Percentiles rank a stretch among this genome's conserved stretches.
Conservation (phyloP, 2,888 invertebrate species). For the Stenoptilia bipunctidactyla region DNA sequence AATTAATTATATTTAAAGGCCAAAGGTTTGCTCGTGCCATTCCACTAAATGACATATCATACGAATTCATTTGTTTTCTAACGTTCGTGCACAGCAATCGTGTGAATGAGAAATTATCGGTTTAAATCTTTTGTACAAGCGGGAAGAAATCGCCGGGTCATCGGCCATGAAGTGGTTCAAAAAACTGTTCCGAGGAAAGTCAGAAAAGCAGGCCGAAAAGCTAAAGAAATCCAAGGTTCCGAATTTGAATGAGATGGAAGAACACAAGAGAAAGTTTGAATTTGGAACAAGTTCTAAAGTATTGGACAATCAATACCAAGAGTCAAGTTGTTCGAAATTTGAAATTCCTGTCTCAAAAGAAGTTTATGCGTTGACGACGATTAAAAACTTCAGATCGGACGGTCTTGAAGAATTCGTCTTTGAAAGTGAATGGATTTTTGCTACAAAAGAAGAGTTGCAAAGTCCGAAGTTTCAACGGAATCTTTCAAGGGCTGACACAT, state of each 20-base stretch:
- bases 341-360: slow-evolving; percentile 25
- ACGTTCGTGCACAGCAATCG: slow-evolving; percentile 24
- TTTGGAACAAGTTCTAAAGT: too few relatives aligned
- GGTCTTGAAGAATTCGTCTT: slow-evolving; percentile 36
- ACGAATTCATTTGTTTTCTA: slow-evolving; percentile 30
- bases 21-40: slow-evolving; percentile 63
- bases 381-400: slow-evolving; percentile 46
- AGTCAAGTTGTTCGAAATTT: slow-evolving; percentile 4
- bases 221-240: slow-evolving; percentile 3
- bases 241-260: slow-evolving; percentile 12
- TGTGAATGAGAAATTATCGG: slow-evolving; percentile 73
- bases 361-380: slow-evolving; percentile 47
- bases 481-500: slow-evolving; percentile 29
- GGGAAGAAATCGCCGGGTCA: slow-evolving; percentile 73
- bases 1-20: slow-evolving; percentile 51
- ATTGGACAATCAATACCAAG: too few relatives aligned
- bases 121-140: slow-evolving; percentile 74
- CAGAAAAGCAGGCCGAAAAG: slow-evolving; percentile 44
- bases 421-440: slow-evolving; percentile 55
- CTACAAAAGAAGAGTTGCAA: slow-evolving; percentile 35
- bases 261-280: too few relatives aligned
- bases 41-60: slow-evolving; percentile 27
- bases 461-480: slow-evolving; percentile 44
- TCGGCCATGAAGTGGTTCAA: slow-evolving; percentile 76
- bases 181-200: slow-evolving; percentile 72